phyloP scores from a whole-genome alignment of 2,797 vertebrate genomes.

The Zalophus californianus region DNA sequence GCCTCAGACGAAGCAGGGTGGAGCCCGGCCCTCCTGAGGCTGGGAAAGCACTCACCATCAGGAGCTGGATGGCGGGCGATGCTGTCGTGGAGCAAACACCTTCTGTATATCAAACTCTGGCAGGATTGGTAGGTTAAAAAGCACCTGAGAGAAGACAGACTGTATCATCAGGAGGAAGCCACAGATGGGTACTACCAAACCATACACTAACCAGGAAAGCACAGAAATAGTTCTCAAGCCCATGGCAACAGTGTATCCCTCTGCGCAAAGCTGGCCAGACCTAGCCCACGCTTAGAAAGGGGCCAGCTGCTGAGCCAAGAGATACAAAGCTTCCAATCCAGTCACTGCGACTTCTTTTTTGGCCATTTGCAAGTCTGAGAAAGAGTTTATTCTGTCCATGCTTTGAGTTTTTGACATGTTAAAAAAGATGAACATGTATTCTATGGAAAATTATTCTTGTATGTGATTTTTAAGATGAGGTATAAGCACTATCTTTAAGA shows the following conservation, averaged over 20 bases:
- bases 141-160: slow-evolving; percentile 91
- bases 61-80: slow-evolving; percentile 94
- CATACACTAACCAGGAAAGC: neutral
- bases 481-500: neutral
- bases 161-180: neutral
- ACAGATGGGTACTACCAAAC: neutral
- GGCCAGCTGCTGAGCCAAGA: neutral
- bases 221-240: rapidly evolving
- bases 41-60: slow-evolving; percentile 90
- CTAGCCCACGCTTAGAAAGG: rapidly evolving
- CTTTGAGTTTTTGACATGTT: neutral
- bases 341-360: neutral
- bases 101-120: slow-evolving; percentile 95
- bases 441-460: neutral
- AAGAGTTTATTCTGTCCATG: neutral
- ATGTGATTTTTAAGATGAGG: neutral
- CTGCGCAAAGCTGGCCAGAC: neutral
- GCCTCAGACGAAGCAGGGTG: neutral
- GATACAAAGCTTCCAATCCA: neutral
- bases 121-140: slow-evolving; percentile 97
- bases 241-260: rapidly evolving
- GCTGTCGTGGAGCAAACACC: slow-evolving; percentile 97
- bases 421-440: neutral
- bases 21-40: neutral
- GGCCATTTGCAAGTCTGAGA: neutral